phyloP scores from a whole-genome alignment of 1,140 invertebrate species.

The Drosophila athabasca region DNA sequence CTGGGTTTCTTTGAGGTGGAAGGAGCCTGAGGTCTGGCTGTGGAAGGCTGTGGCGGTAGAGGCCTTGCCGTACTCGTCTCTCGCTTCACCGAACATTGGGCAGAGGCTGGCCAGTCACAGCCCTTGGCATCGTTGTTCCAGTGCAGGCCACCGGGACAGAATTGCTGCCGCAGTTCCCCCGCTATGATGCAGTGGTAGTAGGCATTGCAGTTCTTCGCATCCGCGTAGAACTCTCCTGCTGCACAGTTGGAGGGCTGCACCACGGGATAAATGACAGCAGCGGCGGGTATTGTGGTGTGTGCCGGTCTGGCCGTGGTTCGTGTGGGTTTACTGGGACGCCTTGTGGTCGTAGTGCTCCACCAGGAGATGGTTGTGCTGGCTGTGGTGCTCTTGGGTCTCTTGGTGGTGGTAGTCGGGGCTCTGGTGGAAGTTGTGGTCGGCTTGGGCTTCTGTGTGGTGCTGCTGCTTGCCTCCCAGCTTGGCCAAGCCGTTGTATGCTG shows the following conservation, averaged over 20 bases:
- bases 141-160: constrained; percentile 91
- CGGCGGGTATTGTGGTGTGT: constrained; percentile 82
- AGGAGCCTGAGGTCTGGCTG: background rate
- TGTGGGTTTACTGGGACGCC: constrained; percentile 67
- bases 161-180: constrained; percentile 87
- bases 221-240: constrained; percentile 87
- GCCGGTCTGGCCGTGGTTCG: constrained; percentile 58
- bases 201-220: constrained; percentile 88
- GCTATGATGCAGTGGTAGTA: constrained; percentile 90
- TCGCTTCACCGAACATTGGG: constrained; percentile 85
- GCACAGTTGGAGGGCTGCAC: constrained; percentile 85
- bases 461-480: constrained; percentile 83
- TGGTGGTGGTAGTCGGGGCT: constrained; percentile 70
- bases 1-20: constrained; percentile 35
- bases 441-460: constrained; percentile 40
- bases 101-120: constrained; percentile 91
- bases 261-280: constrained; percentile 82
- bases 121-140: constrained; percentile 86
- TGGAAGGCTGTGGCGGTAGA: no score
- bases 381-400: constrained; percentile 30
- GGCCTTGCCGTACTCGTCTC: constrained; percentile 36
- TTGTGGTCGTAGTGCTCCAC: constrained; percentile 81
- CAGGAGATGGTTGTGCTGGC: constrained; percentile 60
- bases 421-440: constrained; percentile 27
- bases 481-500: constrained; percentile 84